Percentiles rank a stretch among this genome's conserved stretches.
phyloP scores from a whole-genome alignment of 2,797 vertebrate genomes.

The Notamacropus eugenii region DNA sequence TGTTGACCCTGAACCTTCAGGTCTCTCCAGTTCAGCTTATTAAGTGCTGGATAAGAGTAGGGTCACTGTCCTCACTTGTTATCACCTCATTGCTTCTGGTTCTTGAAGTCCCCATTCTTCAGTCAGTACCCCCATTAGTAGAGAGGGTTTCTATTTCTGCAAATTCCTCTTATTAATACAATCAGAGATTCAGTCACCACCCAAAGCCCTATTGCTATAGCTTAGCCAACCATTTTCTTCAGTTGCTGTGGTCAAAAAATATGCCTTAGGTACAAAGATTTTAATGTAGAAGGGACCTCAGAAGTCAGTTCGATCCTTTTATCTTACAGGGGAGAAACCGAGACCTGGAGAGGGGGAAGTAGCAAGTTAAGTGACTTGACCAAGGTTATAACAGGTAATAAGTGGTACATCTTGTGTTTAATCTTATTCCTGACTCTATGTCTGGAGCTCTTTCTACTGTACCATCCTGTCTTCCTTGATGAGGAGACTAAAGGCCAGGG shows the following conservation, averaged over 20 bases:
- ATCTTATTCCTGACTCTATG: neutral
- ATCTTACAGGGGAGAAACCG: neutral
- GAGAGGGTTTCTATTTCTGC: neutral
- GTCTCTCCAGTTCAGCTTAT: neutral
- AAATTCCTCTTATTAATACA: neutral
- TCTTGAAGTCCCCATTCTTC: neutral
- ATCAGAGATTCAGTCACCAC: neutral
- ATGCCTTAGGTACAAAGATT: neutral
- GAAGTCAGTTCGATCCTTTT: neutral
- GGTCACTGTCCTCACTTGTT: neutral
- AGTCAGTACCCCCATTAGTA: neutral
- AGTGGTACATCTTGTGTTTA: neutral
- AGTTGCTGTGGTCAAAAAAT: neutral
- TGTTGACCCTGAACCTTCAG: neutral
- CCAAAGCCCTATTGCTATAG: neutral
- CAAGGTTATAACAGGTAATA: neutral
- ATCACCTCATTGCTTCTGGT: neutral
- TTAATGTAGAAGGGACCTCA: neutral
- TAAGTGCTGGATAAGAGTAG: neutral
- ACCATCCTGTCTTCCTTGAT: neutral
- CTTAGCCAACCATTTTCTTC: neutral
- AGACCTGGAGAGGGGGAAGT: neutral
- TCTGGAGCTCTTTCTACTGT: neutral
- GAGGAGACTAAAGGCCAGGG: neutral
- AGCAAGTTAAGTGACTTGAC: neutral